Evolutionary conservation across 2,797 vertebrate species (phyloP), one percentile per base, ranked within the genome.

Genomic region (Margarornis squamiger): DNA sequence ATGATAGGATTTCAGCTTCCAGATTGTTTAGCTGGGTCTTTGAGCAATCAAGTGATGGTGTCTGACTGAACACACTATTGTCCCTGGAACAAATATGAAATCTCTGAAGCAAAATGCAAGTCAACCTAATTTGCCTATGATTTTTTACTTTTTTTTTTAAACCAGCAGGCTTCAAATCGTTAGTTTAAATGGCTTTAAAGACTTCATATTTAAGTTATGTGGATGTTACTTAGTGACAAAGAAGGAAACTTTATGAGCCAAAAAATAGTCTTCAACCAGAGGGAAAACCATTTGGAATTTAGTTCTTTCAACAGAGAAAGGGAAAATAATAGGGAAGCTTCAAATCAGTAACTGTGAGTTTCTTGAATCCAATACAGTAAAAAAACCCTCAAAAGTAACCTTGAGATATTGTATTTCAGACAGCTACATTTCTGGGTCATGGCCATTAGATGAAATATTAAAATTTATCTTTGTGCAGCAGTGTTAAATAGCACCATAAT

Each of bases 31-130:
- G 90, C 87, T 76, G 58, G 73, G 88, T 86, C 62, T 97, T 95
- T 94, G 88, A 96, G 93, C 95, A 97, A 97, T 96, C 94, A 97
- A 96, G 94, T 96, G 88, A 96, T 92, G 88, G 95, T 94, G 90
- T 96, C 86, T 97, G 95, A 97, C 86, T 96, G 95, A 97, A 97
- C 82, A 96, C 8, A 54, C 58, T 85, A 57, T 70, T 95, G 96
- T 95, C 92, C 62, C 66, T 74, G 57, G 87, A 94, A 97, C 81
- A 84, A 97, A 95, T 87, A 90, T 0, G 75, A 95, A 95, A 93
- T 93, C 83, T 98, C 91, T 90, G 73, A 96, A 93, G 93, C 70
- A 90, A 95, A 97, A 93, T 74, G 81, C 51, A 89, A 92, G 92
- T 85, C 81, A 70, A 49, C 86, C 89, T 85, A 86, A 96, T 95